Evolutionary conservation across 1,140 invertebrate genomes (phyloP), one percentile per base, ranked within the genome.

Genomic region (Heliconius hewitsoni): DNA sequence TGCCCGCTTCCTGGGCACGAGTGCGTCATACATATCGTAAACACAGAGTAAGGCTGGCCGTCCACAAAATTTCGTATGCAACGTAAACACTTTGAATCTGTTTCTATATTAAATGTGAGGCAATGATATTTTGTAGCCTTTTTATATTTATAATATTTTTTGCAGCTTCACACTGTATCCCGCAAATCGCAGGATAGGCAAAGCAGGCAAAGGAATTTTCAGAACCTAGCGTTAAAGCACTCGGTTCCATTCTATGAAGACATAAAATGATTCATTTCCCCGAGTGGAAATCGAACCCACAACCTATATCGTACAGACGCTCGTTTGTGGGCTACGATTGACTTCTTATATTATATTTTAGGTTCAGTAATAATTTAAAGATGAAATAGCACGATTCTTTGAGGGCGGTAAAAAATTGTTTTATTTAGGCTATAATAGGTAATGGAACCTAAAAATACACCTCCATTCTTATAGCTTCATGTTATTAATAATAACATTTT

Each of bases 11-110:
- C 84, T 89, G 86, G 85, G 82, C 82, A 81, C 78, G 84, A 87
- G 86, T 93, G 91, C 92, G 92, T 93, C 91, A 93, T 89, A 88
- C 86, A 86, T 82, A 87, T 87, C 87, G 88, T 86, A 89, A 87
- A 89, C 85, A 90, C 73, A 85, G 79, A 71, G 55, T 83, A 79
- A 83, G 73, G 82, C 60, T 46, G 52, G 34, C 18, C n/a, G 73
- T 71, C 39, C 71, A 76, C 39, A 57, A 19, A 8, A 23, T 27
- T 52, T 52, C 18, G 2, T 71, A 37, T 39, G 1, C 34, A 39
- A 71, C 18, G 27, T 66, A 66, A 66, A 66, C 60, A 66, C 11
- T 2, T 66, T 66, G 23, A 66, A 66, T 66, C 71, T 39, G 6
- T 71, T 71, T 37, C 16, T 71, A 76, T 81, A 84, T 70, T 23